phyloP scores from a whole-genome alignment of 2,888 invertebrate species.

The Patella ulyssiponensis region DNA sequence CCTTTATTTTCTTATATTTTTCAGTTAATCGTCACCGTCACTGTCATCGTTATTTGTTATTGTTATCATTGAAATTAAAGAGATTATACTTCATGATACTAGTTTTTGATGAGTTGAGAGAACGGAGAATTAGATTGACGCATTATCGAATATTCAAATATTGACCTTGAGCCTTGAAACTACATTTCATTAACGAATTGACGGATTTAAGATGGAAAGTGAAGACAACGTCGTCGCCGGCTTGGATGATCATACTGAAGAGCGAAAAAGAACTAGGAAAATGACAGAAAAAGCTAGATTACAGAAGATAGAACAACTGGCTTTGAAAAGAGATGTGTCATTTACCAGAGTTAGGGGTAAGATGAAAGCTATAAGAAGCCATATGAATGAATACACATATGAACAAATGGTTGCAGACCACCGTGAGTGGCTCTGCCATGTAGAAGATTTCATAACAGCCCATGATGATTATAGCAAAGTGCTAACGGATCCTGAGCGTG shows the following conservation, averaged over 20 bases:
- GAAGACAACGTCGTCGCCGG: too few relatives aligned
- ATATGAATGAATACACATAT: background rate
- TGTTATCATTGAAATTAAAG: too few relatives aligned
- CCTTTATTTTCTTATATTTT: too few relatives aligned
- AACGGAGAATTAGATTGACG: too few relatives aligned
- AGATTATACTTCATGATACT: too few relatives aligned
- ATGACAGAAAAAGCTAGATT: background rate
- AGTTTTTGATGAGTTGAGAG: too few relatives aligned
- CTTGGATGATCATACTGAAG: background rate
- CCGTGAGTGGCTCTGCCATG: background rate
- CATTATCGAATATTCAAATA: too few relatives aligned
- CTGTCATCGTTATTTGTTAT: too few relatives aligned
- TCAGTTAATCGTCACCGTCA: too few relatives aligned
- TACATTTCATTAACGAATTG: too few relatives aligned
- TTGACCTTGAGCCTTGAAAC: too few relatives aligned
- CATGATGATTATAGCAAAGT: background rate
- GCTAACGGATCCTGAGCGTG: background rate
- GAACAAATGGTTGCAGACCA: background rate
- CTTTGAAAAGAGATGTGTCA: background rate
- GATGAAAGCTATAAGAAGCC: background rate
- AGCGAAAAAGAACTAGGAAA: background rate
- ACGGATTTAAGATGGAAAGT: too few relatives aligned
- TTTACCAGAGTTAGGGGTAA: background rate
- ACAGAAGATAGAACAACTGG: background rate
- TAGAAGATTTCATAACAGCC: background rate